These are phyloP conservation scores for Sebastes cheni DNA, from an alignment of 2,797 vertebrate species.

Conservation along the genomic window DNA sequence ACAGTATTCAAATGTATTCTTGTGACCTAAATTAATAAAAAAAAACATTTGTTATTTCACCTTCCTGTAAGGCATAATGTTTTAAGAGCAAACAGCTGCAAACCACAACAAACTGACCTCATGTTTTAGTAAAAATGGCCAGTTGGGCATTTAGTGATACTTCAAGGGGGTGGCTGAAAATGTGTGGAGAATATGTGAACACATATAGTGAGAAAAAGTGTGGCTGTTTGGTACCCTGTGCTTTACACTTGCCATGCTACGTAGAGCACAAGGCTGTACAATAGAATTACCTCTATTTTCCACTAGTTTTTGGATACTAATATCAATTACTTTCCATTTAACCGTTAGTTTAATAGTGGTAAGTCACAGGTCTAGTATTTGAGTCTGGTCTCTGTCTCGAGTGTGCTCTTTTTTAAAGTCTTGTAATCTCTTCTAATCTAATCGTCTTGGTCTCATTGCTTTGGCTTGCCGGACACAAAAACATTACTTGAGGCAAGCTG, in stretches of 20 bases:
- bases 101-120: slow-evolving; percentile 8
- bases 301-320: too few relatives aligned
- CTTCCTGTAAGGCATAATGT: neutral
- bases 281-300: too few relatives aligned
- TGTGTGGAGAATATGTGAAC: neutral
- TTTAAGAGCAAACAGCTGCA: neutral
- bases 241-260: neutral
- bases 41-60: neutral
- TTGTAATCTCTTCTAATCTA: too few relatives aligned
- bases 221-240: neutral
- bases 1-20: neutral
- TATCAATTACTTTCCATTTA: too few relatives aligned
- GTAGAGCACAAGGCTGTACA: too few relatives aligned
- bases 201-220: neutral
- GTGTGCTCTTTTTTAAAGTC: too few relatives aligned
- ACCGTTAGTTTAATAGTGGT: too few relatives aligned
- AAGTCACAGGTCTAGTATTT: too few relatives aligned
- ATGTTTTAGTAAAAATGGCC: neutral
- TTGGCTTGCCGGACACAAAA: too few relatives aligned
- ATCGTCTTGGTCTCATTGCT: too few relatives aligned
- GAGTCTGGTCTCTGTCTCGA: too few relatives aligned
- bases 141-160: slow-evolving; percentile 3
- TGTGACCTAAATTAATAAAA: neutral
- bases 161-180: neutral
- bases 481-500: too few relatives aligned